Evolutionary conservation across 1,140 invertebrate species (phyloP).

Genomic region (Drosophila pruinosa): DNA sequence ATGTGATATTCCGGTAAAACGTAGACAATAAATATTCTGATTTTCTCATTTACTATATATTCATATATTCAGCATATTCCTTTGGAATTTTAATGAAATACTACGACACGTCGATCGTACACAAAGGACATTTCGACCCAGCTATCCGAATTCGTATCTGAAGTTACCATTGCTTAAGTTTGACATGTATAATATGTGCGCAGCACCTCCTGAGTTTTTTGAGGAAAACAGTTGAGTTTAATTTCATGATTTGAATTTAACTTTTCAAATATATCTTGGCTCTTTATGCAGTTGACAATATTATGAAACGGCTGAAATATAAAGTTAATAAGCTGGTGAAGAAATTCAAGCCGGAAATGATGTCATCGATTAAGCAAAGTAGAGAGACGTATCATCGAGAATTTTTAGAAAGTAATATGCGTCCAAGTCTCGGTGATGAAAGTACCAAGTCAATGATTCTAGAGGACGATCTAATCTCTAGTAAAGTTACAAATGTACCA

Average conservation of each 20-base stretch:
- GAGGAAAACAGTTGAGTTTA: constrained; percentile 64
- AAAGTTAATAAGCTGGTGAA: constrained; percentile 63
- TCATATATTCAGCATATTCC: constrained; percentile 25
- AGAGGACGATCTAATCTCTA: constrained; percentile 50
- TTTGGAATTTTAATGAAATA: constrained; percentile 70
- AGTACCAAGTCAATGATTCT: background rate
- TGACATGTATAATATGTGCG: constrained; percentile 59
- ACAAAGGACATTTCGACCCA: constrained; percentile 18
- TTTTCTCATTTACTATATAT: background rate
- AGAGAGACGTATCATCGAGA: constrained; percentile 53
- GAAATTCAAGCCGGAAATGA: constrained; percentile 42
- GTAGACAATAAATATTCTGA: background rate
- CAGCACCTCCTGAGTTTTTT: constrained; percentile 53
- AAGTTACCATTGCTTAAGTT: constrained; percentile 72
- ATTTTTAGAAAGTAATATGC: constrained; percentile 38
- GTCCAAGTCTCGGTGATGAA: constrained; percentile 11
- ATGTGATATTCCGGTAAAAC: constrained; percentile 53
- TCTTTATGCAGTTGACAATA: constrained; percentile 50
- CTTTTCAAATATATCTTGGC: background rate
- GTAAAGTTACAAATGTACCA: constrained; percentile 58
- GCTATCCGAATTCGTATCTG: constrained; percentile 66
- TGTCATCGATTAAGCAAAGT: background rate
- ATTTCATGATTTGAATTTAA: background rate
- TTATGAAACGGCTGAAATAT: constrained; percentile 58
- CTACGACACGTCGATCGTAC: constrained; percentile 61